Base-by-base conservation (phyloP, 2,797 vertebrate species). In the Myotis vivesi region DNA sequence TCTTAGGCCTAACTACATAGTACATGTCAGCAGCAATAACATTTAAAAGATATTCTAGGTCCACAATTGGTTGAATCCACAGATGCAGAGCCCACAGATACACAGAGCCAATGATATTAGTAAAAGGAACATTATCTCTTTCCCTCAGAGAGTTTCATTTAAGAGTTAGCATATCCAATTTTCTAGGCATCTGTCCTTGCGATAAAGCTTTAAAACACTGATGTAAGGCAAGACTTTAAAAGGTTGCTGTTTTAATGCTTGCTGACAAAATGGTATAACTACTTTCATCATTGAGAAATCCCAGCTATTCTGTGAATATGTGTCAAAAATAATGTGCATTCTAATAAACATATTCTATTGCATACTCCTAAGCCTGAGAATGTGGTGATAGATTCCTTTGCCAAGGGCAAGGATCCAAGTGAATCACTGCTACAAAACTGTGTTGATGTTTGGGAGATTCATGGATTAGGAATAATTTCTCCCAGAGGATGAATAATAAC, bases 361-460 rank as follows among this genome's bases (percentile, higher is more conserved):
- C 41, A 71, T 53, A 30, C 68, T 69, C 55, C 36, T 57, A 82
- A 69, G 15, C 53, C 30, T 38, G 53, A 94, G 46, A 94, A 41
- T 76, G 64, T 69, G 25, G 44, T 25, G 22, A 55, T 79, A 53
- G 80, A 92, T 82, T 91, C 36, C 69, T 87, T 87, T 90, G 86
- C 68, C 55, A 93, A 91, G 66, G 72, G 33, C 59, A 59, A 88
- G 76, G 17, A n/a, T 95, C 87, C 66, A 83, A 79, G 44, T 83
- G 59, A 57, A 41, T 83, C 62, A 85, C n/a, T 86, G 84, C 55
- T 93, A 8, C 36, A 94, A 71, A 92, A 68, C 88, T 75, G 0
- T 89, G 17, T 71, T 91, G 75, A 46, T 69, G 15, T 62, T 36
- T 91, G 51, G 46, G 73, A 89, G 69, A 94, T 89, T 49, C 33